Evolutionary conservation across 2,797 vertebrate genomes (phyloP), one percentile per base, ranked within the genome.

Genomic region (Moxostoma hubbsi): DNA sequence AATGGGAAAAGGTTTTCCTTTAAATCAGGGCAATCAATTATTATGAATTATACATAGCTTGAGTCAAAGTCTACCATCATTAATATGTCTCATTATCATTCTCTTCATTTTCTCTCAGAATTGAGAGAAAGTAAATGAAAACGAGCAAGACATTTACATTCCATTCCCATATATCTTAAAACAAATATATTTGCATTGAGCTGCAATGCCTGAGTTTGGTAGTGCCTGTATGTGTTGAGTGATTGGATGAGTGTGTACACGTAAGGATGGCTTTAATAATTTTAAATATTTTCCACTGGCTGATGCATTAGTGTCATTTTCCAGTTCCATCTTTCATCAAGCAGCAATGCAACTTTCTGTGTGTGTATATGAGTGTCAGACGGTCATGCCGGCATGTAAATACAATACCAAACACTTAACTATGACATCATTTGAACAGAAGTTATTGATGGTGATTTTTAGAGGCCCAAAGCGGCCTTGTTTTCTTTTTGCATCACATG

Each of bases 11-110:
- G 94, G 93, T 95, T 94, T 92, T 95, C 92, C 92, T 95, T 95
- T 93, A 94, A 95, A 94, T 92, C 91, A 93, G 90, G 89, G 86
- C 91, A 96, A 96, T 98, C 96, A 97, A 95, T 98, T 97, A 98
- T 97, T 97, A 97, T 99, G 95, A 98, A 98, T 99, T 97, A 98
- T 97, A 94, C 94, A 97, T 95, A 93, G 93, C 94, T 94, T 94
- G 94, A 96, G 96, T 93, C 92, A 93, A 92, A 93, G 94, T 96
- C 94, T 96, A 94, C 96, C 96, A 94, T 95, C 95, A 97, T 98
- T 98, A 98, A 98, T 98, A 97, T 95, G 93, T 95, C 94, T 96
- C 96, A 98, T 98, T 98, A 95, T 79, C 95, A 96, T 97, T 94
- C 94, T 95, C 95, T 91, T 92, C 92, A 94, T 93, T 91, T 66